Conservation (phyloP, 2,888 invertebrate species). For the Panzeria rudis region DNA sequence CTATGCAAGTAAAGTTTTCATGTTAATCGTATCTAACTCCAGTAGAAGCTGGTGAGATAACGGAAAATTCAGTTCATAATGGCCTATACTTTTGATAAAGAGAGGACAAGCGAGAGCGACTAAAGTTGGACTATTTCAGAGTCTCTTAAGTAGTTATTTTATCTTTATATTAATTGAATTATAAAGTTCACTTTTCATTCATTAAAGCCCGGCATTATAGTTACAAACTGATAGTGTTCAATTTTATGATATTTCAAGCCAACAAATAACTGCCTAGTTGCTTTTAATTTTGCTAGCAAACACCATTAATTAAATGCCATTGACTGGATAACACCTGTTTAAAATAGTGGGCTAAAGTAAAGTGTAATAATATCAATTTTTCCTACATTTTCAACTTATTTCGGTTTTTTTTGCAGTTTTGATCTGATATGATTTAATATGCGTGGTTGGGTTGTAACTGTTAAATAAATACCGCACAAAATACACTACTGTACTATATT, state of each 20-base stretch:
- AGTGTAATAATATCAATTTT: slow-evolving; percentile 13
- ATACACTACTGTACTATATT: not conserved
- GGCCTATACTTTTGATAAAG: too few species aligned
- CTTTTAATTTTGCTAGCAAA: slow-evolving; percentile 12
- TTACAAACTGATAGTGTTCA: not conserved
- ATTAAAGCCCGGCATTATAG: not conserved
- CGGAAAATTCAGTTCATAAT: too few species aligned
- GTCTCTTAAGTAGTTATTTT: not conserved
- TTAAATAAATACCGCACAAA: slow-evolving; percentile 47
- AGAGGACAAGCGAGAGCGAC: too few species aligned
- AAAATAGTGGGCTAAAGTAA: slow-evolving; percentile 31
- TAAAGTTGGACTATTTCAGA: not conserved
- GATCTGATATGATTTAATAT: slow-evolving; percentile 48
- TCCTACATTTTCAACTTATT: slow-evolving; percentile 17
- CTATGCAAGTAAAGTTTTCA: too few species aligned
- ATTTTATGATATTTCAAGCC: not conserved
- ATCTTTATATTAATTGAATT: not conserved
- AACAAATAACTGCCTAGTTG: not conserved
- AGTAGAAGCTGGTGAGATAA: too few species aligned
- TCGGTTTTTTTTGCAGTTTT: not conserved
- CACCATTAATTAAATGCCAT: slow-evolving; percentile 44
- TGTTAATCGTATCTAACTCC: too few species aligned
- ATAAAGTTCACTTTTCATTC: not conserved
- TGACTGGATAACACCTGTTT: slow-evolving; percentile 59
- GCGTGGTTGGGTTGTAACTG: slow-evolving; percentile 56